Conservation (phyloP, 35 echinoderm and acorn worm species). For the Apostichopus japonicus region DNA sequence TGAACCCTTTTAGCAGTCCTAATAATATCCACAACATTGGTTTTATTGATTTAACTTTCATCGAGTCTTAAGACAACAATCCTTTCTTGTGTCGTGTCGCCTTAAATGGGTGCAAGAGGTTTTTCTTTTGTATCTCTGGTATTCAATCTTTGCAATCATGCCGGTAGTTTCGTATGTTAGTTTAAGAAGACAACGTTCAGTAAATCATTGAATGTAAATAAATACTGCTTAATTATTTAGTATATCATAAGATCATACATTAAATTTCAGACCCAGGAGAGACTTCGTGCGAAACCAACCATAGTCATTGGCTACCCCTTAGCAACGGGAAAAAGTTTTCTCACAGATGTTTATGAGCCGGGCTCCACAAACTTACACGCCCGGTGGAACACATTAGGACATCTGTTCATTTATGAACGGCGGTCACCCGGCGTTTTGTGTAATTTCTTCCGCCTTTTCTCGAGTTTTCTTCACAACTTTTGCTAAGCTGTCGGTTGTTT, state of each 20-base stretch:
- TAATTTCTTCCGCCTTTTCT: not conserved
- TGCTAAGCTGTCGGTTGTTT: not conserved
- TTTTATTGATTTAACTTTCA: too few species aligned
- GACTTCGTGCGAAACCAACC: constrained; percentile 1
- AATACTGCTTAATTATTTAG: constrained; percentile 3
- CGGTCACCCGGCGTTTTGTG: constrained; percentile 2
- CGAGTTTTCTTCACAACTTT: not conserved
- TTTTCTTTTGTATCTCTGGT: too few species aligned
- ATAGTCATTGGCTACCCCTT: not conserved
- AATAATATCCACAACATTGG: too few species aligned
- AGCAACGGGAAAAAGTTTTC: not conserved
- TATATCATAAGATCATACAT: not conserved
- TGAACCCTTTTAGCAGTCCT: too few species aligned
- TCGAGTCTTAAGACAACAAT: too few species aligned
- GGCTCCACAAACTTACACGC: constrained; percentile 20
- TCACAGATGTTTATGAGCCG: constrained; percentile 31
- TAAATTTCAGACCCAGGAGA: constrained; percentile 3
- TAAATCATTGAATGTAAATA: constrained; percentile 39
- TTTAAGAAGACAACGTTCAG: not conserved
- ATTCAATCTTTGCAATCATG: too few species aligned
- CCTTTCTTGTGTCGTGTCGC: too few species aligned
- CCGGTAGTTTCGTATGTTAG: too few species aligned
- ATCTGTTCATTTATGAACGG: constrained; percentile 17
- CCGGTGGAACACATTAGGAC: constrained; percentile 25
- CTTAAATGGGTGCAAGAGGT: too few species aligned